Evolutionary conservation across 2,797 vertebrate species (phyloP), one percentile per base, ranked within the genome.

Genomic region (Acanthiza pusilla): DNA sequence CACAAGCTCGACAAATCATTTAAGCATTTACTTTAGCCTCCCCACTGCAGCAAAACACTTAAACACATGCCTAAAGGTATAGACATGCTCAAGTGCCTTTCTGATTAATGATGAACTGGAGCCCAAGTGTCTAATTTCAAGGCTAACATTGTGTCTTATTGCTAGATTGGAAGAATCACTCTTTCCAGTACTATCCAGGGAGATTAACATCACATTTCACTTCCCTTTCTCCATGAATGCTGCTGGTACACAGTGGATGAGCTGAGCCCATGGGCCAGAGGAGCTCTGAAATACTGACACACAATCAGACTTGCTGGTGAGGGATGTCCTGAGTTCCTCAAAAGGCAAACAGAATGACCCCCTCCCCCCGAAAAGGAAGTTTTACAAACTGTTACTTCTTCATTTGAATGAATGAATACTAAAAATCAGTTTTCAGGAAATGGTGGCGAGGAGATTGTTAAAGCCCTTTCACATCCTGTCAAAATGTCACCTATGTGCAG

Each of bases 111-210:
- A 91, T 65, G 78, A 75, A 87, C 88, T 34, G n/a, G 50, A 93
- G 81, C 86, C 86, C 89, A 47, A 95, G 81, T 85, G 81, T 97
- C 88, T 95, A 85, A 96, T 97, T 94, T 94, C 74, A 74, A 90
- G 78, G 81, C 65, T 85, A 91, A 87, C 77, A 50, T 77, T 65
- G 78, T 88, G 86, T 89, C 78, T 91, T 87, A 76, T 27, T 83
- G 78, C 57, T 94, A 92, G 84, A 92, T 79, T 86, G 74, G 72
- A 93, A 80, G 75, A 95, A 95, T 95, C 93, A 93, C 34, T 92
- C 71, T 70, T 90, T 94, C 71, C 40, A 70, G 71, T 50, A 67
- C 29, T 82, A 77, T 74, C 75, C n/a, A 65, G 72, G 72, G 86
- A 94, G 67, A 85, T 92, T 76, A 88, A 85, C 81, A 58, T 79